Evolutionary conservation across 2,113 vertebrate species (phyloP).

Genomic region (Mesitornis unicolor): DNA sequence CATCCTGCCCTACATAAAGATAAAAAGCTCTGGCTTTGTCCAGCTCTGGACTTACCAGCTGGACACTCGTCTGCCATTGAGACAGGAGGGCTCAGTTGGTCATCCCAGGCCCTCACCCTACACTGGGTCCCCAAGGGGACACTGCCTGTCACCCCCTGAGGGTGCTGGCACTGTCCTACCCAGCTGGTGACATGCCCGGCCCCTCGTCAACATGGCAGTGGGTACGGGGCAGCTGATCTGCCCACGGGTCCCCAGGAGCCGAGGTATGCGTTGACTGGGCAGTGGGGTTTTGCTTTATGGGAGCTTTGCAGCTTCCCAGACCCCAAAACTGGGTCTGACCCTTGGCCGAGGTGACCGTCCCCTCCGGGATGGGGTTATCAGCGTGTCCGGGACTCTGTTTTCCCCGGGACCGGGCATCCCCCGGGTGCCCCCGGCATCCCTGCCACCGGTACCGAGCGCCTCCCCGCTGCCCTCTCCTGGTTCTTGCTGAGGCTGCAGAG

Average conservation of each 20-base stretch:
- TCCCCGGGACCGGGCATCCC: too few species aligned
- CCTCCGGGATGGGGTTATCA: fast-evolving
- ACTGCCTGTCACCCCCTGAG: not conserved
- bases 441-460: fast-evolving
- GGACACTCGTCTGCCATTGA: not conserved
- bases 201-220: not conserved
- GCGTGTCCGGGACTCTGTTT: not conserved
- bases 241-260: not conserved
- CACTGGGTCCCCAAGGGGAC: fast-evolving
- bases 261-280: not conserved
- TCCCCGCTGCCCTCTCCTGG: not conserved
- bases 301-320: not conserved
- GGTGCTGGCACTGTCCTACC: not conserved
- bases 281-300: fast-evolving
- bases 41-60: not conserved
- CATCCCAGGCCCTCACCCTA: not conserved
- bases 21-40: not conserved
- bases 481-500: not conserved
- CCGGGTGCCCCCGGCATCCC: not conserved
- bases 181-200: not conserved
- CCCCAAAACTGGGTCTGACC: not conserved
- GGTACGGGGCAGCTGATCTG: not conserved
- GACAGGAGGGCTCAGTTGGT: not conserved
- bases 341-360: not conserved
- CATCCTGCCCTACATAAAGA: constrained; percentile 35